Evolutionary conservation across 1,140 invertebrate genomes (phyloP).

Genomic region (Zophobas atratus): DNA sequence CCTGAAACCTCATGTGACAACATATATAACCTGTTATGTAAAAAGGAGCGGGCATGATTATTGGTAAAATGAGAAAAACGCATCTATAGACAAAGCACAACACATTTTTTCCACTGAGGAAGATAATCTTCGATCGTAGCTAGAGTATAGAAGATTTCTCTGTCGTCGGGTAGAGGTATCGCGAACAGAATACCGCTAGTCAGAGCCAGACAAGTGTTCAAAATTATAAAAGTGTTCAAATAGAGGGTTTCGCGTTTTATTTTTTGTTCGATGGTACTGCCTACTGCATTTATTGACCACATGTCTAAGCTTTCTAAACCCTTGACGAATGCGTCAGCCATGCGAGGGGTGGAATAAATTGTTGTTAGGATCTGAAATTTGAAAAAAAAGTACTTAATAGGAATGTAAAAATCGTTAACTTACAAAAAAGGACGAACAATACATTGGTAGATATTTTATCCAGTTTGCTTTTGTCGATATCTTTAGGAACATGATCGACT

Average conservation of each 20-base stretch:
- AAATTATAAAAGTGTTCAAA: neutral
- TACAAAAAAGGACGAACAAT: neutral
- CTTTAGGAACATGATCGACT: neutral
- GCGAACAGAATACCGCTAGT: neutral
- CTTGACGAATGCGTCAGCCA: neutral
- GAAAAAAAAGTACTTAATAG: neutral
- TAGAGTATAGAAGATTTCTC: neutral
- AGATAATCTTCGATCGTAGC: neutral
- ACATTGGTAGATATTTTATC: conserved; percentile 12
- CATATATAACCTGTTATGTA: neutral
- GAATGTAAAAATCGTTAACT: neutral
- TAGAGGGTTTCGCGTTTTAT: neutral
- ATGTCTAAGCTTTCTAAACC: neutral
- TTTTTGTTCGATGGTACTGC: neutral
- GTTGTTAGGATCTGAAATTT: neutral
- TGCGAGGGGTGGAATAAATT: neutral
- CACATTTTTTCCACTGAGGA: neutral
- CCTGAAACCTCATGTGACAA: neutral
- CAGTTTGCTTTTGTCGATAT: neutral
- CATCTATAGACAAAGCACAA: neutral
- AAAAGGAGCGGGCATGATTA: neutral
- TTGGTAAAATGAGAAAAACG: neutral
- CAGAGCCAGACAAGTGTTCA: neutral
- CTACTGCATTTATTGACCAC: neutral
- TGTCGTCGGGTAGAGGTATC: neutral